These are phyloP conservation scores for Zosterops borbonicus DNA, from an alignment of 2,113 vertebrate species.

Conservation along the genomic window DNA sequence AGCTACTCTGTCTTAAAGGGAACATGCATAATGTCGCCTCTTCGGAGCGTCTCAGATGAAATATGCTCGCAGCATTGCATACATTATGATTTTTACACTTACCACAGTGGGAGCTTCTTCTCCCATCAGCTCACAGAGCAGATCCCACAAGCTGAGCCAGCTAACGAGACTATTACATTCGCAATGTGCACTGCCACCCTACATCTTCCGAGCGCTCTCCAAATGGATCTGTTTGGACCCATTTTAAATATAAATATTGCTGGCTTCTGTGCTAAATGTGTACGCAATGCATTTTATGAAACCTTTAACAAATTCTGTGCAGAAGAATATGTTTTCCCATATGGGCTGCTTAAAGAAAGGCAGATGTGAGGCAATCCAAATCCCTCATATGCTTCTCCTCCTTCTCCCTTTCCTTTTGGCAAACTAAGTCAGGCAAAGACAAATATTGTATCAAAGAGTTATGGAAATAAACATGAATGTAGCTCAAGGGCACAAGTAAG, in stretches of 20 bases:
- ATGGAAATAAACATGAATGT: slow-evolving; percentile 65
- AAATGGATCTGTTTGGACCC: slow-evolving; percentile 66
- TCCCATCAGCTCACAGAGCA: neutral
- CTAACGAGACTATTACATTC: neutral
- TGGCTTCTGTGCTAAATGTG: slow-evolving; percentile 29
- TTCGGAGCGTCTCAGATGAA: accelerated
- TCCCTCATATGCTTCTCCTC: slow-evolving; percentile 56
- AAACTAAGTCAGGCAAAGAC: slow-evolving; percentile 68
- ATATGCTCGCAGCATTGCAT: accelerated
- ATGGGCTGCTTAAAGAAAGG: slow-evolving; percentile 69
- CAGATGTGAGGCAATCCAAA: slow-evolving; percentile 72
- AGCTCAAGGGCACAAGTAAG: slow-evolving; percentile 64
- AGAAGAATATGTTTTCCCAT: slow-evolving; percentile 76
- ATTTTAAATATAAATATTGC: slow-evolving; percentile 45
- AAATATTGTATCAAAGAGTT: slow-evolving; percentile 65
- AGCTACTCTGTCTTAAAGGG: neutral
- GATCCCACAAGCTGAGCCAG: slow-evolving; percentile 12
- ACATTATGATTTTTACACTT: neutral
- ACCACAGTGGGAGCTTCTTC: neutral
- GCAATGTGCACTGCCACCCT: slow-evolving; percentile 14
- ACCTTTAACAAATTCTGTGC: slow-evolving; percentile 66
- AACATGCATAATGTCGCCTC: accelerated
- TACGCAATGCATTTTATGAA: neutral
- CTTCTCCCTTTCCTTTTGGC: slow-evolving; percentile 61
- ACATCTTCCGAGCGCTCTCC: slow-evolving; percentile 37